phyloP scores from a whole-genome alignment of 2,113 vertebrate species.

The Setophaga kirtlandii region DNA sequence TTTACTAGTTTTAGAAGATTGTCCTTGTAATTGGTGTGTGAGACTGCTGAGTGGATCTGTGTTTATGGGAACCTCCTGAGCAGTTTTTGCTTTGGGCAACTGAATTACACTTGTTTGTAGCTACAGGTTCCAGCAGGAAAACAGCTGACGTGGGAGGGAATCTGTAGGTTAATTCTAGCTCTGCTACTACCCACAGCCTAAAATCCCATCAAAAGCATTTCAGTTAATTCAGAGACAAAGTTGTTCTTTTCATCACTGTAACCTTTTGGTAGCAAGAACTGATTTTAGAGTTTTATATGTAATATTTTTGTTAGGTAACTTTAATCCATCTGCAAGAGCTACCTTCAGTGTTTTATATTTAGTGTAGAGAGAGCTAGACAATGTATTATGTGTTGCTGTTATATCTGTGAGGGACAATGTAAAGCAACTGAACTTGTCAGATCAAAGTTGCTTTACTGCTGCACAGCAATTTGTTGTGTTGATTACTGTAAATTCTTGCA shows the following conservation, averaged over 20 bases:
- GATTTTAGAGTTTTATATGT: background rate
- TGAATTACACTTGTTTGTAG: background rate
- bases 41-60: background rate
- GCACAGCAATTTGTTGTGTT: background rate
- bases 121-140: background rate
- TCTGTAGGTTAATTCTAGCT: background rate
- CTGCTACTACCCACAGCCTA: background rate
- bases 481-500: background rate
- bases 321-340: background rate
- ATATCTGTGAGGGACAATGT: background rate
- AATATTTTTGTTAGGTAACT: background rate
- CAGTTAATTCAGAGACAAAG: background rate
- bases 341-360: background rate
- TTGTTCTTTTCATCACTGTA: background rate
- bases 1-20: background rate
- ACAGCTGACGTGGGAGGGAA: background rate
- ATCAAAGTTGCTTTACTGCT: background rate
- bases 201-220: background rate
- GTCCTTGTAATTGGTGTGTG: background rate
- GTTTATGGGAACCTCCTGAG: background rate
- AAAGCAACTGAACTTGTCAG: background rate
- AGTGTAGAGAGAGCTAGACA: background rate
- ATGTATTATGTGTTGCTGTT: background rate
- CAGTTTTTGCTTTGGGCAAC: background rate
- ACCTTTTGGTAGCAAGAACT: background rate